Conservation (phyloP, 2,113 vertebrate genomes). For the Cavia porcellus region DNA sequence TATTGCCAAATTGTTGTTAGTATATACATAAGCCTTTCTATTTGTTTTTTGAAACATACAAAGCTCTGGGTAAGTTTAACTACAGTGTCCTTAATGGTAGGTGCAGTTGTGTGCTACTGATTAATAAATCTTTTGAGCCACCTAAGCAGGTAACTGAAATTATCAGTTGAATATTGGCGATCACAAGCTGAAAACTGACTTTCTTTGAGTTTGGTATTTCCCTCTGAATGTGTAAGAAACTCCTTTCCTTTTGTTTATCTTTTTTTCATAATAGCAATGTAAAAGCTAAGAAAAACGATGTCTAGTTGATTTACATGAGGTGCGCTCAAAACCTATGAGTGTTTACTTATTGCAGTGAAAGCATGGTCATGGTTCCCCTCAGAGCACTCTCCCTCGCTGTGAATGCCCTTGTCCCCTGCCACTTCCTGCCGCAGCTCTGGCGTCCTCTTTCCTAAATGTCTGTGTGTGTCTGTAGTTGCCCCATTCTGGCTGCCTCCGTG, state of each 20-base stretch:
- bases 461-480: neutral
- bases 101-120: neutral
- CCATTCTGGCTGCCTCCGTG: neutral
- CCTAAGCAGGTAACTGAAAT: neutral
- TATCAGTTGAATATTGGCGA: neutral
- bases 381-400: neutral
- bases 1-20: neutral
- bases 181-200: neutral
- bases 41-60: conserved; percentile 1
- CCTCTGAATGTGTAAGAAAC: neutral
- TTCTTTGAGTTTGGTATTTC: neutral
- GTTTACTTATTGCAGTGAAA: neutral
- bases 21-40: neutral
- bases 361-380: neutral
- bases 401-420: neutral
- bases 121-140: neutral
- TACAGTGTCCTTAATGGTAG: neutral
- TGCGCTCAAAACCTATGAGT: neutral
- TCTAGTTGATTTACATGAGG: conserved; percentile 27
- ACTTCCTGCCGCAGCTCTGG: neutral
- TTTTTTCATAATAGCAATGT: conserved; percentile 31
- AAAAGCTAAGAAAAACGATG: conserved; percentile 67
- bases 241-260: neutral
- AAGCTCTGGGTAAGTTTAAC: neutral
- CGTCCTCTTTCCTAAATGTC: neutral